These are phyloP conservation scores for Lepidurus apus DNA, from an alignment of 1,140 invertebrate genomes.

Conservation along the genomic window DNA sequence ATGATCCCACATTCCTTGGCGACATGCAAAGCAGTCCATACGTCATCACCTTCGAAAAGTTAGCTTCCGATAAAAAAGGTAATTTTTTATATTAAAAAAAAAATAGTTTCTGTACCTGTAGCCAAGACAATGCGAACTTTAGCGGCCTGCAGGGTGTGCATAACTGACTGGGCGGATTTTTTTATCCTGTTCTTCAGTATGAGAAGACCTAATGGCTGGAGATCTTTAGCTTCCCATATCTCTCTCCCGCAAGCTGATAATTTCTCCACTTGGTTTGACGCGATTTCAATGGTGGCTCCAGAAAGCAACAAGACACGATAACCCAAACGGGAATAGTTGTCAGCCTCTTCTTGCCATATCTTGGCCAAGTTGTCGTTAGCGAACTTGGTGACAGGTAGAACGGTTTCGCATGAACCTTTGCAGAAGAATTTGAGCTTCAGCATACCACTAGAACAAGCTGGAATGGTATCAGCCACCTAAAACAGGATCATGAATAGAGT, in stretches of 20 bases:
- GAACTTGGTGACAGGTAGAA: not conserved
- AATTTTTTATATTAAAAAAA: not conserved
- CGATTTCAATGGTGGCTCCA: not conserved
- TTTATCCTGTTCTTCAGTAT: not conserved
- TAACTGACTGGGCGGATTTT: not conserved
- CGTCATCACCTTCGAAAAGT: not conserved
- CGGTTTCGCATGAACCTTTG: constrained; percentile 16
- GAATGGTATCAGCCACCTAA: not conserved
- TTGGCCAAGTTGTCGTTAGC: not conserved
- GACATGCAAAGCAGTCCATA: not conserved
- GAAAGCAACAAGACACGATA: not conserved
- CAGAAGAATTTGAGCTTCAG: not conserved
- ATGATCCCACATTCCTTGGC: not conserved
- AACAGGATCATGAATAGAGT: not conserved
- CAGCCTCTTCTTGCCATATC: constrained; percentile 1
- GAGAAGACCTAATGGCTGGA: not conserved
- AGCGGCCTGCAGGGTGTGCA: not conserved
- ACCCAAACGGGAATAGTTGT: not conserved
- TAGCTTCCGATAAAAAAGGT: no score
- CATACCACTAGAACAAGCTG: not conserved
- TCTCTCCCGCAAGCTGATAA: not conserved
- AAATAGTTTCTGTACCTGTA: not conserved
- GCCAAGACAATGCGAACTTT: not conserved
- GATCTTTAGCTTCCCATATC: not conserved
- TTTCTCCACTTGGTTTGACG: not conserved